Percentiles rank a stretch among this genome's conserved stretches.
phyloP scores from a whole-genome alignment of 2,113 vertebrate species.

The Serilophus lunatus region DNA sequence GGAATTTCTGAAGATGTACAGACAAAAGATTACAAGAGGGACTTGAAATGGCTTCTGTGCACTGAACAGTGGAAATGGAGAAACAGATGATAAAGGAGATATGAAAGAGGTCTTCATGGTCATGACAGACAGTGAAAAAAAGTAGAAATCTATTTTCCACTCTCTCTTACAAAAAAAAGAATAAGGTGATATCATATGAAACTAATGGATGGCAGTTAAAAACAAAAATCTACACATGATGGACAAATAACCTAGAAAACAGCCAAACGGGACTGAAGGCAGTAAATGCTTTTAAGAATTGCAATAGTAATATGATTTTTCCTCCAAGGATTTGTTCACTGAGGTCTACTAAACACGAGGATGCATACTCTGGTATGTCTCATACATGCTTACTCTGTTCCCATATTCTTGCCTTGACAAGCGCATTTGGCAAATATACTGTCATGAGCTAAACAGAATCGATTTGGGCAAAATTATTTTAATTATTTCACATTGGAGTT shows the following conservation, averaged over 20 bases:
- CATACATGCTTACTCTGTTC: background rate
- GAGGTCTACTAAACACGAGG: background rate
- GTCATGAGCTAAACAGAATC: background rate
- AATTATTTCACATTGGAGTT: background rate
- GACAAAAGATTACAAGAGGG: background rate
- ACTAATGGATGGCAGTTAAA: background rate
- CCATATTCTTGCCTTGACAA: background rate
- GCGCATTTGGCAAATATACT: background rate
- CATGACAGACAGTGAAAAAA: background rate
- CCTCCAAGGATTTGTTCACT: background rate
- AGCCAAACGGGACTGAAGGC: background rate
- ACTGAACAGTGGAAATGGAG: slow-evolving; percentile 7
- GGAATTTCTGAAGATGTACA: background rate
- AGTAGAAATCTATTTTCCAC: background rate
- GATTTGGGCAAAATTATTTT: background rate
- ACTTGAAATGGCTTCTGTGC: background rate
- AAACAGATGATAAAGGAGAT: background rate
- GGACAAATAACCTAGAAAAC: background rate
- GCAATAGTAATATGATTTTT: background rate
- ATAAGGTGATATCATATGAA: background rate
- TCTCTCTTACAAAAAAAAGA: background rate
- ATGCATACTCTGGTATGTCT: background rate
- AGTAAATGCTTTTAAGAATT: background rate
- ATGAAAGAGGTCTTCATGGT: background rate
- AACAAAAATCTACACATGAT: background rate